Percentiles rank a stretch among this genome's conserved stretches.
phyloP scores from a whole-genome alignment of 2,797 vertebrate genomes.

The Catostomus latipinnis region DNA sequence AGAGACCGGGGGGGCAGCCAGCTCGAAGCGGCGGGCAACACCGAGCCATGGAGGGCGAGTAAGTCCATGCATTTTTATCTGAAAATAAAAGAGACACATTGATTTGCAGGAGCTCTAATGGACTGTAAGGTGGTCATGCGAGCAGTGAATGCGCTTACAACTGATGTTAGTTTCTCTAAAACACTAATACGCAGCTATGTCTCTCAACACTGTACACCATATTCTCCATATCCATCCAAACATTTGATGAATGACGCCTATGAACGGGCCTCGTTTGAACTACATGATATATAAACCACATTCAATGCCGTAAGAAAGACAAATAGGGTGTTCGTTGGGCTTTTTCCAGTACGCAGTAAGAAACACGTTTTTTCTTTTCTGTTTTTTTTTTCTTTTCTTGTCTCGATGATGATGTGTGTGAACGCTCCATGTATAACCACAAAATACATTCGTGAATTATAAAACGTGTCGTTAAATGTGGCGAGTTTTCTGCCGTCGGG shows the following conservation, averaged over 20 bases:
- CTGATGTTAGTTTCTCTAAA: conserved; percentile 64
- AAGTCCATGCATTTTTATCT: conserved; percentile 81
- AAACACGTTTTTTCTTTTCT: conserved; percentile 38
- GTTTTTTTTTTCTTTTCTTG: background rate
- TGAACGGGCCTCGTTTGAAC: conserved; percentile 43
- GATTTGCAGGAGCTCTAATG: conserved; percentile 59
- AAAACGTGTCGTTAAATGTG: conserved; percentile 72
- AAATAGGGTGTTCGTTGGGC: conserved; percentile 51
- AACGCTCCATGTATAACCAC: conserved; percentile 48
- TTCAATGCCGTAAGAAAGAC: conserved; percentile 53
- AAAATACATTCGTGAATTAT: conserved; percentile 74
- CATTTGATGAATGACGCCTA: conserved; percentile 29
- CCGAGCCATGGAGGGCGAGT: conserved; percentile 87
- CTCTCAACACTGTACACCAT: conserved; percentile 74
- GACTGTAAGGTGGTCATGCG: conserved; percentile 55
- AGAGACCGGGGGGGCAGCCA: conserved; percentile 65
- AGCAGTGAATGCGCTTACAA: conserved; percentile 60
- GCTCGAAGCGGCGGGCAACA: conserved; percentile 83
- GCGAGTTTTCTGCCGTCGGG: conserved; percentile 73
- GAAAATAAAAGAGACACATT: conserved; percentile 44
- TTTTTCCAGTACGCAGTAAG: conserved; percentile 61
- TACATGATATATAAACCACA: conserved; percentile 30
- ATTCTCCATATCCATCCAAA: conserved; percentile 68
- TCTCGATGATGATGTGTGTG: conserved; percentile 61
- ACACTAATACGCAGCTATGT: conserved; percentile 77